A percentile compares a stretch with the other conserved stretches of the same genome.
Conservation (phyloP, 2,888 invertebrate species). For the Cataglyphis altisquamis region DNA sequence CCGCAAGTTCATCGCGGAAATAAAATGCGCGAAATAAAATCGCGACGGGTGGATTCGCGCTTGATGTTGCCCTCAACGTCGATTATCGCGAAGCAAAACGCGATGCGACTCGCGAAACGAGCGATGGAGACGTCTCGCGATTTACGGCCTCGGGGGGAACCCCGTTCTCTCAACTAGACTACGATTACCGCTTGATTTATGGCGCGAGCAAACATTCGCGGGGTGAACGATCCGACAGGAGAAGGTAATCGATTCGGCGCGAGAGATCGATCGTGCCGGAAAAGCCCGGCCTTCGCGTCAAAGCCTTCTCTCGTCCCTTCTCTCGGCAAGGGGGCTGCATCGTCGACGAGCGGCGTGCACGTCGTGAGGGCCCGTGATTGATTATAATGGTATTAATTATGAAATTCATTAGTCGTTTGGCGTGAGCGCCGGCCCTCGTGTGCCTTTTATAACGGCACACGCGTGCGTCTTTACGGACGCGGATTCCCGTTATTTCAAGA, state of each 20-base stretch:
- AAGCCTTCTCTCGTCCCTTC: slow-evolving; percentile 45
- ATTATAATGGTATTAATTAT: slow-evolving; percentile 64
- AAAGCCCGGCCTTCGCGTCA: slow-evolving; percentile 59
- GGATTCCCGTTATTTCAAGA: slow-evolving; percentile 38
- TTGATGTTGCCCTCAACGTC: slow-evolving; percentile 24
- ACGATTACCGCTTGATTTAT: slow-evolving; percentile 73
- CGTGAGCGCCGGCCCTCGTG: slow-evolving; percentile 26
- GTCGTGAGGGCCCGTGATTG: slow-evolving; percentile 59
- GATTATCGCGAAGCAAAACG: slow-evolving; percentile 9
- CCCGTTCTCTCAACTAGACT: slow-evolving; percentile 41
- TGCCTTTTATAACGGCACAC: slow-evolving; percentile 33
- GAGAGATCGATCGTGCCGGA: slow-evolving; percentile 70
- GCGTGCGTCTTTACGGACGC: background rate
- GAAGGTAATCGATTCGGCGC: slow-evolving; percentile 69
- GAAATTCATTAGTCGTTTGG: slow-evolving; percentile 53
- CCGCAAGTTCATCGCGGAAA: background rate
- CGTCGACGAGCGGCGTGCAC: slow-evolving; percentile 16
- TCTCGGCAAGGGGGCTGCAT: slow-evolving; percentile 56
- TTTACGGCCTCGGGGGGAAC: slow-evolving; percentile 62
- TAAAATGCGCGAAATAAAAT: slow-evolving; percentile 25
- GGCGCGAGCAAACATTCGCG: slow-evolving; percentile 52
- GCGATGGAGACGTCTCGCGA: slow-evolving; percentile 74
- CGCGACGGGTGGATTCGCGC: slow-evolving; percentile 27
- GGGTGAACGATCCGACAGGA: slow-evolving; percentile 60
- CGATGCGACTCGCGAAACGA: slow-evolving; percentile 21